Percentiles rank a stretch among this genome's conserved stretches.
Conservation (phyloP, 2,797 vertebrate genomes). For the Cynopterus sphinx region DNA sequence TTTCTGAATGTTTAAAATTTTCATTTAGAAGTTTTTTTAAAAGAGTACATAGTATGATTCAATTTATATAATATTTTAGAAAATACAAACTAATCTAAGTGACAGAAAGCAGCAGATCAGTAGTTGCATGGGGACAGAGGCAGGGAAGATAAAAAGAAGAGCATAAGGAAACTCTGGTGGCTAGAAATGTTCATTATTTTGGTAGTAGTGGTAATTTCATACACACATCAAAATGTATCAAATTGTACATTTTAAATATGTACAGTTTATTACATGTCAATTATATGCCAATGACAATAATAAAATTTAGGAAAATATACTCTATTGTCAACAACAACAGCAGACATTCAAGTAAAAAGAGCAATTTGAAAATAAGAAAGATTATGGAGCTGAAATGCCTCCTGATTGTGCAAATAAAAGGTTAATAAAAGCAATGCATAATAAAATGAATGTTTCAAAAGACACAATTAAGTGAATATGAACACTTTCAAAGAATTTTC, state of each 20-base stretch:
- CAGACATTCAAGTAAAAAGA: background rate
- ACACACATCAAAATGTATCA: background rate
- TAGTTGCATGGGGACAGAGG: background rate
- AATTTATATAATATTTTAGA: slow-evolving; percentile 1
- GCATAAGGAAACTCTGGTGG: background rate
- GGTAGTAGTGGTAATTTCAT: background rate
- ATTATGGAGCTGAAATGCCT: background rate
- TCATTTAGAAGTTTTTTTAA: background rate
- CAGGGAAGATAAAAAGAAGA: background rate
- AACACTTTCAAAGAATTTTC: background rate
- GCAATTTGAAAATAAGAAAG: background rate
- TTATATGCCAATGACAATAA: background rate
- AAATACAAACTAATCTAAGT: background rate
- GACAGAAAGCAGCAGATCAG: slow-evolving; percentile 2
- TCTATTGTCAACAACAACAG: background rate
- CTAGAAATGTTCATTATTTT: background rate
- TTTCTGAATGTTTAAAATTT: background rate
- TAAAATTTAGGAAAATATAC: background rate
- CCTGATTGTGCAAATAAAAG: background rate
- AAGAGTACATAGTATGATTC: background rate
- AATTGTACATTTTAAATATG: background rate
- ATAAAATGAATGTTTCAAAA: background rate
- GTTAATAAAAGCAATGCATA: background rate
- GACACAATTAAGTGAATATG: background rate
- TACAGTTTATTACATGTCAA: background rate